Base-by-base conservation (phyloP, 2,888 invertebrate species). In the Cenopis cana region DNA sequence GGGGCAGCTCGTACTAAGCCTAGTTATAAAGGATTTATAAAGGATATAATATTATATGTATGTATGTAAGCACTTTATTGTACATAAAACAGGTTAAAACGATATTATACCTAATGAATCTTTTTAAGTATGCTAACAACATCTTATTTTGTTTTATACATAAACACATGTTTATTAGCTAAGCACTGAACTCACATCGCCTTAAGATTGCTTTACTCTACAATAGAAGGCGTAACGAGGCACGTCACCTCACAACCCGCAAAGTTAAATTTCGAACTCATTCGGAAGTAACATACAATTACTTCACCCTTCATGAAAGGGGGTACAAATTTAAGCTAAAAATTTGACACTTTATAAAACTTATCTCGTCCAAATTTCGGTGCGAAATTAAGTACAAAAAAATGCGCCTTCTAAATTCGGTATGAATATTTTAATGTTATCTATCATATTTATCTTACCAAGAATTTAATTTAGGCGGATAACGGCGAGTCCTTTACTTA, bases 371-470 rank as follows among this genome's bases (percentile, higher is more conserved):
- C 46, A 38, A 68, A 55, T 68, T 68, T 29, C 49, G 46, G 68
- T 68, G 61, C 29, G 56, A 76, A 78, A 77, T 74, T 65, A 69
- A 75, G 69, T 73, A 66, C n/a, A 71, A 73, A 72, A 76, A 78
- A 76, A 76, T 75, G 57, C 62, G 50, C 66, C 64, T 72, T 74
- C 50, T 70, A 61, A 64, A 72, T 71, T 64, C 57, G 64, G 70
- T 64, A 75, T 79, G 79, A 82, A 82, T 82, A 81, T 76, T 76
- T 82, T 78, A 79, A 78, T 77, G 73, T 77, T 77, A 77, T 72
- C 65, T 69, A 72, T 81, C 74, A 78, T 79, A 78, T 79, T 78
- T 79, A 80, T 80, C 76, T 77, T 73, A 69, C 76, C 75, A 74
- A 69, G 77, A 78, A 79, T 78, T 80, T 79, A 81, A 83, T 83